Evolutionary conservation across 2,888 invertebrate genomes (phyloP).

Genomic region (Sphaerophoria rueppellii): DNA sequence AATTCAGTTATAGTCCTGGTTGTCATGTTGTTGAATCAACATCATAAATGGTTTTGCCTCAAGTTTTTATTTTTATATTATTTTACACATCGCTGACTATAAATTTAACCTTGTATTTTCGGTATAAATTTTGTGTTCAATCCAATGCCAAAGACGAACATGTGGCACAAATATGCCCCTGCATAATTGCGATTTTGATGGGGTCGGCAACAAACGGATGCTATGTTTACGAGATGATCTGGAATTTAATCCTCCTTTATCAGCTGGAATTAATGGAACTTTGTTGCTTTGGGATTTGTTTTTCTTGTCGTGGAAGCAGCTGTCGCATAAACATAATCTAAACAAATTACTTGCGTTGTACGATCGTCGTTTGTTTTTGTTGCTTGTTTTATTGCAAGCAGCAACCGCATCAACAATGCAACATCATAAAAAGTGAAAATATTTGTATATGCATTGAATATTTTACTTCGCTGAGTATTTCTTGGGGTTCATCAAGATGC

Average conservation of each 20-base stretch:
- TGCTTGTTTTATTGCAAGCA: background rate
- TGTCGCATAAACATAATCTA: slow-evolving; percentile 73
- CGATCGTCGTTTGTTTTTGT: slow-evolving; percentile 51
- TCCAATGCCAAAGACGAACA: slow-evolving; percentile 20
- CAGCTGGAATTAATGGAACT: slow-evolving; percentile 67
- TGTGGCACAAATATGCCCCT: slow-evolving; percentile 61
- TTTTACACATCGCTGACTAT: background rate
- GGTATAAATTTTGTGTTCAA: background rate
- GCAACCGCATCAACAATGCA: background rate
- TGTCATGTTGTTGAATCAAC: background rate
- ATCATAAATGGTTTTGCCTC: background rate
- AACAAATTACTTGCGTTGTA: slow-evolving; percentile 68
- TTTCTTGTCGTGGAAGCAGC: slow-evolving; percentile 69
- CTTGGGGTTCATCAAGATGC: too few species aligned
- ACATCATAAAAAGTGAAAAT: background rate
- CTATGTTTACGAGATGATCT: slow-evolving; percentile 71
- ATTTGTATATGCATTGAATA: background rate
- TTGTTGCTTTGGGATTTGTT: slow-evolving; percentile 68
- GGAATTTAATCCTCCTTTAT: slow-evolving; percentile 67
- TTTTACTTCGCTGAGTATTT: too few species aligned
- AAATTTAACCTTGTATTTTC: slow-evolving; percentile 44
- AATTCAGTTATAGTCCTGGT: background rate
- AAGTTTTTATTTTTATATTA: too few species aligned
- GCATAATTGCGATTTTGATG: background rate
- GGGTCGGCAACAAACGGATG: slow-evolving; percentile 57